Evolutionary conservation across 2,888 invertebrate genomes (phyloP), one percentile per base, ranked within the genome.

Genomic region (Cosmopolites sordidus): DNA sequence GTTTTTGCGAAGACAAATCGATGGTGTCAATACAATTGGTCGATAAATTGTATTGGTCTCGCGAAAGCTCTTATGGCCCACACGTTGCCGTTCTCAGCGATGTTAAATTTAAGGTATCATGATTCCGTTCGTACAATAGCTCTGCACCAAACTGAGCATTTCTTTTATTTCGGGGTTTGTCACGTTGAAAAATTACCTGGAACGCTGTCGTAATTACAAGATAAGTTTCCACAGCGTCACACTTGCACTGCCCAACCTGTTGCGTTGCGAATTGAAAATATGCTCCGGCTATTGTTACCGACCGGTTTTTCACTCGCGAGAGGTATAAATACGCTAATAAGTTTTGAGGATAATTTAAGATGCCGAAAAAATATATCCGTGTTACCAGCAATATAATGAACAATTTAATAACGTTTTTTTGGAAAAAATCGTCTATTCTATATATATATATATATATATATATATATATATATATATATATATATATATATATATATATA

Each of bases 81-180:
- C 22, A 22, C 22, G 22, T 22, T 22, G 22, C 22, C 22, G 22
- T 22, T 3, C 22, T 3, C 4, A 22, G 22, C 22, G 33, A 12
- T n/a, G 33, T 11, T 4, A 33, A 33, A 33, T 33, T 33, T 33
- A 33, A 33, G 33, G 33, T 33, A 33, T 12, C 33, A 11, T 11
- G 33, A 33, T 33, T 4, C 8, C n/a, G n/a, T 11, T 12, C 33
- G 11, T 33, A 33, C 33, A 33, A 33, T 33, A 33, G 33, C 8
- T 12, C 33, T 3, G n/a, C 33, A 11, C 33, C 33, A 33, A 11
- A 12, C n/a, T 12, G 12, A 11, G 33, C 33, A 33, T 33, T 33
- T 33, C 33, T 33, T 33, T 33, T 33, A 33, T 33, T 33, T 33
- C n/a, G 33, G 33, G 33, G 33, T 33, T 33, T 33, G 33, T 33